A percentile compares a stretch with the other conserved stretches of the same genome.
phyloP scores from a whole-genome alignment of 2,888 invertebrate genomes.

The Philaethria dido region DNA sequence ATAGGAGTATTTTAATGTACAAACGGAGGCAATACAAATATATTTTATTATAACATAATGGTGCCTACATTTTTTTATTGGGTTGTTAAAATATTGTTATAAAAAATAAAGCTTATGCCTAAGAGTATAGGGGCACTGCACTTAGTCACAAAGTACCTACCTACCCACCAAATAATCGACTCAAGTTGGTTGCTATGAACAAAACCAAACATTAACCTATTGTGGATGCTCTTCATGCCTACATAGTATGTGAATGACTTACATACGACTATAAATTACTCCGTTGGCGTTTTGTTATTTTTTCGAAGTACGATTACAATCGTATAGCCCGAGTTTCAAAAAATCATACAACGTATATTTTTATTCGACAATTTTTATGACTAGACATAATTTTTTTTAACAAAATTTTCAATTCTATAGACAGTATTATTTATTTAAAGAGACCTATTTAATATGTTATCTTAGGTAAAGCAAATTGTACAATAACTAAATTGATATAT shows the following conservation, averaged over 20 bases:
- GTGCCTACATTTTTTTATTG: too few species aligned
- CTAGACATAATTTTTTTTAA: too few species aligned
- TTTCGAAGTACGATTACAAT: background rate
- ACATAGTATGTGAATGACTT: background rate
- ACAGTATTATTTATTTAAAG: too few species aligned
- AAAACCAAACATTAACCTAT: slow-evolving; percentile 8
- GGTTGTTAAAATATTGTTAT: background rate
- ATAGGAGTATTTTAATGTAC: background rate
- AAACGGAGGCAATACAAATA: too few species aligned
- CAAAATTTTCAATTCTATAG: too few species aligned
- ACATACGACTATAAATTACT: background rate
- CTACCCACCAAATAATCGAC: background rate
- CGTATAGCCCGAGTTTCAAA: background rate
- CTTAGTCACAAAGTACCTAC: background rate
- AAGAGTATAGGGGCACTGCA: background rate
- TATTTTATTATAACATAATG: too few species aligned
- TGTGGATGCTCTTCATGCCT: background rate
- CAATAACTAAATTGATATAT: too few species aligned
- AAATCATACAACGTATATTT: too few species aligned
- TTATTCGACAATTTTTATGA: too few species aligned
- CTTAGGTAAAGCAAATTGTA: too few species aligned
- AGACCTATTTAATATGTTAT: too few species aligned
- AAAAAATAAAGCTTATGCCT: background rate
- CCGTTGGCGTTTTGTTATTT: background rate
- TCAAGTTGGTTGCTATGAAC: background rate